These are phyloP conservation scores for Drosophila persimilis DNA, from an alignment of 1,140 invertebrate genomes.

Conservation along the genomic window DNA sequence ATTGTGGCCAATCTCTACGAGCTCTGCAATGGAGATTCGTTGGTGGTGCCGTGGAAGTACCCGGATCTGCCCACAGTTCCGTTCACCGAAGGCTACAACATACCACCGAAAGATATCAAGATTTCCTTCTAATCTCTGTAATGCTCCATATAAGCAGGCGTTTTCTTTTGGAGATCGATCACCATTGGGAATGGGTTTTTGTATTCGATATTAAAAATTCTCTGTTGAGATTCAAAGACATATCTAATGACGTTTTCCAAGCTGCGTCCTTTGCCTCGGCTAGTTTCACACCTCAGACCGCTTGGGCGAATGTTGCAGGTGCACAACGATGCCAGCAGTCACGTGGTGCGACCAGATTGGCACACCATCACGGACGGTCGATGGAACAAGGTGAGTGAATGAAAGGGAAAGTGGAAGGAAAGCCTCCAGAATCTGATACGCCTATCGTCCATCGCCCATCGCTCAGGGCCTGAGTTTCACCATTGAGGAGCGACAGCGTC, in stretches of 20 bases:
- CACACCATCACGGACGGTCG: neutral
- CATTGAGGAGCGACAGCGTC: constrained; percentile 41
- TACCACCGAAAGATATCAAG: too few relatives aligned
- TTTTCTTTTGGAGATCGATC: neutral
- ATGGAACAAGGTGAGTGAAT: constrained; percentile 16
- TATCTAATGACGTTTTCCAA: neutral
- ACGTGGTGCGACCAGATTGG: constrained; percentile 14
- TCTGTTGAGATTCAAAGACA: too few relatives aligned
- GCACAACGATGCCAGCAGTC: constrained; percentile 3
- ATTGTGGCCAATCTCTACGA: constrained; percentile 91
- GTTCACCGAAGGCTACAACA: too few relatives aligned
- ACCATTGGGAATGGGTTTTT: too few relatives aligned
- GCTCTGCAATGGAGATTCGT: constrained; percentile 86
- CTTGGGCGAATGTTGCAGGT: neutral
- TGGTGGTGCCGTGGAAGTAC: constrained; percentile 80
- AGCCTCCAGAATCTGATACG: too few relatives aligned
- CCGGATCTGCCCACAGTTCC: constrained; percentile 11
- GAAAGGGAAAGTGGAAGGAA: too few relatives aligned
- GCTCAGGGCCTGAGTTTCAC: constrained; percentile 46
- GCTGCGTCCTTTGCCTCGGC: neutral
- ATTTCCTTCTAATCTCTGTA: neutral
- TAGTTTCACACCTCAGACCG: neutral
- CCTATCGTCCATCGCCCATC: too few relatives aligned
- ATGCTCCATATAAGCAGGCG: constrained; percentile 15
- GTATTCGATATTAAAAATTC: too few relatives aligned